Percentiles rank a stretch among this genome's conserved stretches.
Conservation (phyloP, 1,140 invertebrate genomes). For the Aleiodes sp. region DNA sequence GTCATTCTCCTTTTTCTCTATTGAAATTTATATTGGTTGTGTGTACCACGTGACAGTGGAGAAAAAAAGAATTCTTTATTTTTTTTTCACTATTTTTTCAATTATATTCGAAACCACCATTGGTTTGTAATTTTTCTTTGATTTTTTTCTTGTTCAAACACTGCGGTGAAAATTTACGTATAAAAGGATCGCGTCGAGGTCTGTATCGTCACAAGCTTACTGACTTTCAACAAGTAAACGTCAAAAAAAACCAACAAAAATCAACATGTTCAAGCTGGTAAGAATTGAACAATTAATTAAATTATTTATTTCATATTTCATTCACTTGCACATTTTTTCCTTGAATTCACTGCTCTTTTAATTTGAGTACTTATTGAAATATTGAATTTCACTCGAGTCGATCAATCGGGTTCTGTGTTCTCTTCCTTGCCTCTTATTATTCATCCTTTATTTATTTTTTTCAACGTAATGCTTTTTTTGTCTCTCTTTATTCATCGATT, state of each 20-base stretch:
- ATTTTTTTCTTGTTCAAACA: slow-evolving; percentile 50
- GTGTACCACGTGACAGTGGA: slow-evolving; percentile 45
- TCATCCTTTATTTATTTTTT: too few species aligned
- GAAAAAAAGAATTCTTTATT: too few species aligned
- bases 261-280: slow-evolving; percentile 67
- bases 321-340: too few species aligned
- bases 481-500: too few species aligned
- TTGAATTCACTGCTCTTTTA: too few species aligned
- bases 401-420: too few species aligned
- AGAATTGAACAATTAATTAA: slow-evolving; percentile 38
- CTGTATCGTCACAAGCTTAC: slow-evolving; percentile 51
- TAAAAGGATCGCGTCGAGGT: slow-evolving; percentile 52
- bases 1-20: slow-evolving; percentile 46
- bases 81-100: too few species aligned
- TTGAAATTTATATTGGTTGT: too few species aligned
- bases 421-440: too few species aligned
- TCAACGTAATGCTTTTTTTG: too few species aligned
- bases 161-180: slow-evolving; percentile 40
- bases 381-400: too few species aligned
- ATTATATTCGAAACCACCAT: slow-evolving; percentile 30
- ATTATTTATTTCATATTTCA: background rate
- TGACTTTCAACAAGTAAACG: slow-evolving; percentile 59
- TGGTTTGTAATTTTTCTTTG: slow-evolving; percentile 17
- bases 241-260: slow-evolving; percentile 44
- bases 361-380: too few species aligned